phyloP scores from a whole-genome alignment of 2,113 vertebrate species.

The Cathartes aura region DNA sequence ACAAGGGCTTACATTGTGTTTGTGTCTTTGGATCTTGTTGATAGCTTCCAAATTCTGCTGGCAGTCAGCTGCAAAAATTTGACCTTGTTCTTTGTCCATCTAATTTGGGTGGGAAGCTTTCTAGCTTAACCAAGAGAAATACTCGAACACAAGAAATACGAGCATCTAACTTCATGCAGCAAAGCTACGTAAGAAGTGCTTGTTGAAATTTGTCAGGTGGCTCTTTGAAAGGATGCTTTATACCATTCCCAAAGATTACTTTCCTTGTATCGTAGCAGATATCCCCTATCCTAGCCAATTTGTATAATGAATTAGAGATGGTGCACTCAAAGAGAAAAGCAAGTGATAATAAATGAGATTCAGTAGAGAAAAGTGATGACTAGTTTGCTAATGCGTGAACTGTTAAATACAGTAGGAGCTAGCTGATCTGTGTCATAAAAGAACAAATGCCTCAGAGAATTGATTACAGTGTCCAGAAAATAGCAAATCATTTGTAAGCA shows the following conservation, averaged over 20 bases:
- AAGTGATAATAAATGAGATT: neutral
- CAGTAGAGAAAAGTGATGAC: neutral
- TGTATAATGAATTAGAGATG: neutral
- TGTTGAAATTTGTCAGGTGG: neutral
- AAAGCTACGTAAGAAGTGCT: neutral
- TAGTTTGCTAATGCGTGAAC: neutral
- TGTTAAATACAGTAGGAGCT: neutral
- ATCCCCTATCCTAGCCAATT: neutral
- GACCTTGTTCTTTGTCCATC: neutral
- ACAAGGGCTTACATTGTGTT: neutral
- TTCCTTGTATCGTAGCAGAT: neutral
- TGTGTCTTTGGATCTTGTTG: neutral
- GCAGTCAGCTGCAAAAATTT: neutral
- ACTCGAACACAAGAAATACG: neutral
- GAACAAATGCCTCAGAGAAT: neutral
- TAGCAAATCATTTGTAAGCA: neutral
- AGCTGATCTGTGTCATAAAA: neutral
- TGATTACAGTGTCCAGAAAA: neutral
- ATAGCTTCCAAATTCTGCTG: neutral
- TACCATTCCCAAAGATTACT: neutral
- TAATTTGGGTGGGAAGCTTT: neutral
- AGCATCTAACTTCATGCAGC: neutral
- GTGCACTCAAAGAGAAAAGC: neutral
- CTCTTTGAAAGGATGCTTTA: neutral
- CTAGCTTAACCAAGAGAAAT: neutral